These are phyloP conservation scores for Drosophila acutilabella DNA, from an alignment of 2,888 invertebrate species.

Conservation along the genomic window DNA sequence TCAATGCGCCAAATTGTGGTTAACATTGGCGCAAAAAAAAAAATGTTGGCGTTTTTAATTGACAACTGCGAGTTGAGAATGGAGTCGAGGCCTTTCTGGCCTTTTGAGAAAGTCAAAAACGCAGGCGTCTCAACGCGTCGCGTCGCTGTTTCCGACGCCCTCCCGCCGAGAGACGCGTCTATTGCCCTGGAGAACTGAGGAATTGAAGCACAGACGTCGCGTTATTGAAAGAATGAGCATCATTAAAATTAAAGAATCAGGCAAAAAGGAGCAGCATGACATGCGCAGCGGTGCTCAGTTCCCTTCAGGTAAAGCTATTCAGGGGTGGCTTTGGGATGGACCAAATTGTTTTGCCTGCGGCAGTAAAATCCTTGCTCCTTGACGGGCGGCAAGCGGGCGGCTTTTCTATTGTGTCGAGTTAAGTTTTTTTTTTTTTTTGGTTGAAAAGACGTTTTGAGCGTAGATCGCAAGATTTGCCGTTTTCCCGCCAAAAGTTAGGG, in stretches of 20 bases:
- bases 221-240: slow-evolving; percentile 57
- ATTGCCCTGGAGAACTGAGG: slow-evolving; percentile 37
- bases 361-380: slow-evolving; percentile 35
- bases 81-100: slow-evolving; percentile 18
- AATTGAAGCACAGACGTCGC: slow-evolving; percentile 16
- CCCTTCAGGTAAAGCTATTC: slow-evolving; percentile 60
- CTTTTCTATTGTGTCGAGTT: slow-evolving; percentile 36
- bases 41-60: slow-evolving; percentile 76
- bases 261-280: slow-evolving; percentile 75
- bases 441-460: slow-evolving; percentile 60
- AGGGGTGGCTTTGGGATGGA: slow-evolving; percentile 62
- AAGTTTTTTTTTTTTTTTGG: slow-evolving; percentile 48
- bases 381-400: slow-evolving; percentile 63
- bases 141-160: slow-evolving; percentile 53
- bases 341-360: slow-evolving; percentile 41
- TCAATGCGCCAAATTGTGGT: slow-evolving; percentile 67
- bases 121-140: slow-evolving; percentile 5
- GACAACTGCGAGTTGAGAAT: slow-evolving; percentile 49
- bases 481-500: slow-evolving; percentile 79
- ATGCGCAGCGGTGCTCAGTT: slow-evolving; percentile 45
- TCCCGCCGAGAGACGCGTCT: slow-evolving; percentile 49
- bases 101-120: slow-evolving; percentile 40
- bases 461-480: slow-evolving; percentile 43
- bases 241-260: slow-evolving; percentile 49
- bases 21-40: slow-evolving; percentile 48